Conservation (phyloP, 1,140 invertebrate species). For the Microplitis demolitor region DNA sequence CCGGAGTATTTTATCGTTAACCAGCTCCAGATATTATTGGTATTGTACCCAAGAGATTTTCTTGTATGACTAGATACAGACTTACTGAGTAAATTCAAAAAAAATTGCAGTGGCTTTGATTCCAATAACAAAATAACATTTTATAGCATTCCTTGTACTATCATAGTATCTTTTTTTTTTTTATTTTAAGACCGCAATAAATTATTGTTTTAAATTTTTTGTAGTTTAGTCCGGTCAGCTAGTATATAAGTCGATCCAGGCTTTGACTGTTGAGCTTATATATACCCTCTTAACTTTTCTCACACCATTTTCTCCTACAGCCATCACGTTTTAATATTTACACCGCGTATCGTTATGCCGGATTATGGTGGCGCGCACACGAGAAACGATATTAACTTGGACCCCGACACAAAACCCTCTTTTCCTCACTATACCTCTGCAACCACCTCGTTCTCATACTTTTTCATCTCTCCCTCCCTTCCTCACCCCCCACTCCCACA, state of each 20-base stretch:
- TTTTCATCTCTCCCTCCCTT: not conserved
- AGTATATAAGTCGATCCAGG: not conserved
- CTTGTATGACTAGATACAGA: no score
- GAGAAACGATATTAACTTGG: constrained; percentile 34
- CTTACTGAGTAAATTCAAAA: no score
- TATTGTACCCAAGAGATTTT: no score
- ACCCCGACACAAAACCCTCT: constrained; percentile 6
- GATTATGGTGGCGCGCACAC: constrained; percentile 32
- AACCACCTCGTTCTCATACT: not conserved
- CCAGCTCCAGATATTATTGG: no score
- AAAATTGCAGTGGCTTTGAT: no score
- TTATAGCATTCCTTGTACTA: no score
- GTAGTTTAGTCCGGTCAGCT: not conserved
- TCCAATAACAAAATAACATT: no score
- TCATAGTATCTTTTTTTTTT: no score
- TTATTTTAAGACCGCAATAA: no score
- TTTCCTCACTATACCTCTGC: not conserved
- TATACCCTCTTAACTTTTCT: not conserved
- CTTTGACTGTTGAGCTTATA: constrained; percentile 13
- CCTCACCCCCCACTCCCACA: not conserved
- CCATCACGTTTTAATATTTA: constrained; percentile 41
- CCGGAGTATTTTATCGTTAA: no score
- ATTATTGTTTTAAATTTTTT: no score
- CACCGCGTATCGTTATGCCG: constrained; percentile 37
- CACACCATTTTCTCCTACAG: not conserved